phyloP scores from a whole-genome alignment of 2,113 vertebrate species.

The Benitochromis conjunctus region DNA sequence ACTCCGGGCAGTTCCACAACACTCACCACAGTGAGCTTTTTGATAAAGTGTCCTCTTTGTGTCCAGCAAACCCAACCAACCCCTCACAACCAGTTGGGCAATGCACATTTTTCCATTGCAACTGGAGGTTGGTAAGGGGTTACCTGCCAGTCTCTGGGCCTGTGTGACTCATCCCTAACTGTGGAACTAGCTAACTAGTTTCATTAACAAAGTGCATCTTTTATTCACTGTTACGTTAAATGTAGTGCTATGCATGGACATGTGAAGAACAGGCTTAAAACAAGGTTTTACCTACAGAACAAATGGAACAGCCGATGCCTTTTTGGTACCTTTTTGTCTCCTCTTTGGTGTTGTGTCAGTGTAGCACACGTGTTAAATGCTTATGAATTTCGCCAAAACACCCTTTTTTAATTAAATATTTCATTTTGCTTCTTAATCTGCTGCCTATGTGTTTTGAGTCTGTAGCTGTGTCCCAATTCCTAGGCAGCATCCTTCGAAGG shows the following conservation, averaged over 20 bases:
- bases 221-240: background rate
- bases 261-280: background rate
- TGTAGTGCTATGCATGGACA: background rate
- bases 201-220: background rate
- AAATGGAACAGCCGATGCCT: background rate
- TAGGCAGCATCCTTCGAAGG: no score
- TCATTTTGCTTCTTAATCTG: background rate
- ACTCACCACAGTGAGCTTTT: background rate
- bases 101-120: background rate
- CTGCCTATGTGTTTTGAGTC: background rate
- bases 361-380: background rate
- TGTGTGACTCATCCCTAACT: background rate
- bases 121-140: background rate
- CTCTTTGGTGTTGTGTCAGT: no score
- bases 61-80: background rate
- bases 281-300: background rate
- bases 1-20: background rate
- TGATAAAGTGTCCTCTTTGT: background rate
- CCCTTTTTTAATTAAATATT: background rate
- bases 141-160: background rate
- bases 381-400: background rate
- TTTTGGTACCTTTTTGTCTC: background rate
- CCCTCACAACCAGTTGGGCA: background rate
- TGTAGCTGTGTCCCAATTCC: background rate
- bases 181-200: background rate